Percentiles rank a stretch among this genome's conserved stretches.
Evolutionary conservation across 2,888 invertebrate species (phyloP).

Genomic region (Clanis bilineata): DNA sequence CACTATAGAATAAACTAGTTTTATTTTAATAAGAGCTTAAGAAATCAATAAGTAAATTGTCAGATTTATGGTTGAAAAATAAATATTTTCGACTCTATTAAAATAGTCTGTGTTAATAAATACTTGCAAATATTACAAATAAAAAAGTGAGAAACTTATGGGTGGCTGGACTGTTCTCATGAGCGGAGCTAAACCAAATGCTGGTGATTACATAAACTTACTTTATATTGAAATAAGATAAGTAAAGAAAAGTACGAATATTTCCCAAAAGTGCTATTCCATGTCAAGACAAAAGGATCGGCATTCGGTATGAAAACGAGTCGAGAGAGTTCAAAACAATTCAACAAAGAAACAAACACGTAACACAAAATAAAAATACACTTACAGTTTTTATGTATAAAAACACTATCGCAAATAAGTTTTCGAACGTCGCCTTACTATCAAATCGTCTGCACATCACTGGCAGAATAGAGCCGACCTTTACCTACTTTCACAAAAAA

Average conservation of each 20-base stretch:
- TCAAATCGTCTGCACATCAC: constrained; percentile 9
- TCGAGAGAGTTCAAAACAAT: neutral
- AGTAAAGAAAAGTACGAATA: neutral
- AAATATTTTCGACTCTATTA: too few species aligned
- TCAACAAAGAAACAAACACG: neutral
- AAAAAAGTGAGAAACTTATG: too few species aligned
- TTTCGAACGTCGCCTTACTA: constrained; percentile 13
- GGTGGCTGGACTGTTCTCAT: too few species aligned
- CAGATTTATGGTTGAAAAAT: too few species aligned
- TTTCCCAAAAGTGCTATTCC: neutral
- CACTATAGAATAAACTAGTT: too few species aligned
- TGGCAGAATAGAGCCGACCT: constrained; percentile 9
- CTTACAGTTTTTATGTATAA: neutral
- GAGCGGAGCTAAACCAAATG: too few species aligned
- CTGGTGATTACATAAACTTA: neutral
- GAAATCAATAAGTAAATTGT: too few species aligned
- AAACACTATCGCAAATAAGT: constrained; percentile 9
- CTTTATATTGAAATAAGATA: neutral
- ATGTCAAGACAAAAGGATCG: neutral
- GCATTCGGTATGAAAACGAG: neutral
- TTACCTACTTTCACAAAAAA: constrained; percentile 12
- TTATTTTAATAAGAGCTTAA: too few species aligned
- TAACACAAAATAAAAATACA: constrained; percentile 3
- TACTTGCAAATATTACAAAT: too few species aligned
- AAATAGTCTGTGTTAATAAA: too few species aligned